Base-by-base conservation (phyloP, 2,888 invertebrate genomes). In the Brachyptera putata region DNA sequence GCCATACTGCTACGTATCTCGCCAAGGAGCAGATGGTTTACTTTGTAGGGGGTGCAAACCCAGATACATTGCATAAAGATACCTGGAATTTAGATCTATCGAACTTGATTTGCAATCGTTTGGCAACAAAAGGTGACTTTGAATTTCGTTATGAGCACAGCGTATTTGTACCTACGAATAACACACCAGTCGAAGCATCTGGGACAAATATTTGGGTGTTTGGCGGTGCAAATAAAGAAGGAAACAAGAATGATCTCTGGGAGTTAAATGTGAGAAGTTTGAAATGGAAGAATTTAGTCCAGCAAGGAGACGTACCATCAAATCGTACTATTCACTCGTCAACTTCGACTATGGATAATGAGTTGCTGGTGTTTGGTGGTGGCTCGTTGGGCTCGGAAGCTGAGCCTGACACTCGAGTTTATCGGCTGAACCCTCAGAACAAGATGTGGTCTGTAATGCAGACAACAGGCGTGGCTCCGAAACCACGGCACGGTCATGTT, bases 191-290 rank as follows among this genome's bases (percentile, higher is more conserved):
- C 3, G 30, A 21, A 16, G 25, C 14, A 14, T 46, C 18, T 25
- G 41, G 9, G 3, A 18, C 58, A 25, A 21, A 16, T 18, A 14
- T 58, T 11, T 50, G 55, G 39, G 56, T 63, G 18, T 63, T 60
- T 56, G 63, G 53, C 7, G 63, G 63, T 4, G 63, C 61, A 11
- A 30, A 61, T 34, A 61, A 57, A 56, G 41, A 49, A 5, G 63
- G 55, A 11, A 63, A 63, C 25, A 58, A 58, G 39, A 58, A 57
- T 43, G 63, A 63, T 48, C 41, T 63, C 5, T 63, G 63, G 63
- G 61, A 58, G 43, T 21, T 61, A 18, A 25, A 56, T 21, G 3
- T 58, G n/a, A 49, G 56, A 7, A 30, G 4, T 2, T 30, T 56
- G 50, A 41, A 60, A 46, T 63, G 63, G 63, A 9, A 26, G 21